phyloP scores from a whole-genome alignment of 2,797 vertebrate species.

The Onychomys leucogaster region DNA sequence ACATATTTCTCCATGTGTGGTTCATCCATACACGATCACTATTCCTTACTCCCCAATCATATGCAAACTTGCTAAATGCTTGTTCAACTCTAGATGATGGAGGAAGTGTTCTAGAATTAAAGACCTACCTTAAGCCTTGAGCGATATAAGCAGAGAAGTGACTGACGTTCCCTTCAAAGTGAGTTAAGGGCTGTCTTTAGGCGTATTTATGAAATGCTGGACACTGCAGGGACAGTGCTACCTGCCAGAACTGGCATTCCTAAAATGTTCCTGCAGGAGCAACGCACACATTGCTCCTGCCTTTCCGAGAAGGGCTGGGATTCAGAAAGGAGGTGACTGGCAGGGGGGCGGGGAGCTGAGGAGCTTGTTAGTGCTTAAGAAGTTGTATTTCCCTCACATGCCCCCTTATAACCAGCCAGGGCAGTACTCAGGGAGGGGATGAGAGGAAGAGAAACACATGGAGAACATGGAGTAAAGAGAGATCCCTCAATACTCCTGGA shows the following conservation, averaged over 20 bases:
- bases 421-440: background rate
- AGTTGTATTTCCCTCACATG: background rate
- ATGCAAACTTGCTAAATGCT: background rate
- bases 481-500: background rate
- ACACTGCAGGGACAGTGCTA: background rate
- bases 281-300: background rate
- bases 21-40: background rate
- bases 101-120: background rate
- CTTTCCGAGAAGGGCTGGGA: background rate
- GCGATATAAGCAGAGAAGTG: background rate
- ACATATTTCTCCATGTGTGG: background rate
- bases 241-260: background rate
- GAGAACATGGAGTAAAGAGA: background rate
- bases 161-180: background rate
- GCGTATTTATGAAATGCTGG: background rate
- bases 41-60: background rate
- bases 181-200: background rate
- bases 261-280: background rate
- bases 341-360: no score
- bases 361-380: slow-evolving; percentile 17
- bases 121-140: background rate
- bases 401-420: background rate
- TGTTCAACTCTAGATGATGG: background rate
- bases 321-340: background rate
- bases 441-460: background rate